These are phyloP conservation scores for Sphaeramia orbicularis DNA, from an alignment of 2,797 vertebrate genomes.

Conservation along the genomic window DNA sequence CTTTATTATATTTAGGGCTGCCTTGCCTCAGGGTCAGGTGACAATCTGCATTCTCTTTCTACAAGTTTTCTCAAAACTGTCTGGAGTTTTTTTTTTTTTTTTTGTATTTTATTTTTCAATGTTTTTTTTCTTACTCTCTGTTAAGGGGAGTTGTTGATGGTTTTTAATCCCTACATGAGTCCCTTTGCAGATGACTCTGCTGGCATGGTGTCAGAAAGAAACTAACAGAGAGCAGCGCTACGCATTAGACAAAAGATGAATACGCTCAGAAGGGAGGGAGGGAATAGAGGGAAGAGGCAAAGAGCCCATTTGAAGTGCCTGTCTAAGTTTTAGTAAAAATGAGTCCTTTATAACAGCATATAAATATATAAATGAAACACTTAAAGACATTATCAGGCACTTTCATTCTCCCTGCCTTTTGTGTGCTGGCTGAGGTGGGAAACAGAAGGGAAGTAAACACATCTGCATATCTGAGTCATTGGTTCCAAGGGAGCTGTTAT, in stretches of 20 bases:
- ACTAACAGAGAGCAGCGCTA: constrained; percentile 81
- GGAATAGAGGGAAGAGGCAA: constrained; percentile 71
- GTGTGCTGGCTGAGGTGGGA: constrained; percentile 78
- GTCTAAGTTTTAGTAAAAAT: constrained; percentile 80
- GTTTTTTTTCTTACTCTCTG: constrained; percentile 56
- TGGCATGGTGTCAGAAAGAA: constrained; percentile 83
- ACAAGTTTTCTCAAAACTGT: constrained; percentile 83
- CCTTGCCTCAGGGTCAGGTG: constrained; percentile 85
- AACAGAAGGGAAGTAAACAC: constrained; percentile 83
- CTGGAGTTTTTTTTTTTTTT: constrained; percentile 73
- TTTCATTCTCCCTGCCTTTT: constrained; percentile 76
- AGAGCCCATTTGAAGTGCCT: constrained; percentile 83
- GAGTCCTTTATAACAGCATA: constrained; percentile 74
- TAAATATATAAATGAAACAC: constrained; percentile 85
- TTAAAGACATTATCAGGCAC: constrained; percentile 83
- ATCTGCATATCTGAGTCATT: constrained; percentile 87
- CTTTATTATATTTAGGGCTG: constrained; percentile 86
- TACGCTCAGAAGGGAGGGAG: constrained; percentile 78
- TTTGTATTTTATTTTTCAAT: constrained; percentile 46
- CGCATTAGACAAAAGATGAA: constrained; percentile 82
- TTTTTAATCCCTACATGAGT: constrained; percentile 84
- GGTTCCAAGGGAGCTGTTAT: constrained; percentile 82
- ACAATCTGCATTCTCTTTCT: constrained; percentile 84
- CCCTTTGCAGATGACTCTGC: constrained; percentile 80
- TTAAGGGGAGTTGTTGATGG: constrained; percentile 78